Evolutionary conservation across 92 coral and sea anemone genomes (phyloP).

Genomic region (Phymanthus crucifer): DNA sequence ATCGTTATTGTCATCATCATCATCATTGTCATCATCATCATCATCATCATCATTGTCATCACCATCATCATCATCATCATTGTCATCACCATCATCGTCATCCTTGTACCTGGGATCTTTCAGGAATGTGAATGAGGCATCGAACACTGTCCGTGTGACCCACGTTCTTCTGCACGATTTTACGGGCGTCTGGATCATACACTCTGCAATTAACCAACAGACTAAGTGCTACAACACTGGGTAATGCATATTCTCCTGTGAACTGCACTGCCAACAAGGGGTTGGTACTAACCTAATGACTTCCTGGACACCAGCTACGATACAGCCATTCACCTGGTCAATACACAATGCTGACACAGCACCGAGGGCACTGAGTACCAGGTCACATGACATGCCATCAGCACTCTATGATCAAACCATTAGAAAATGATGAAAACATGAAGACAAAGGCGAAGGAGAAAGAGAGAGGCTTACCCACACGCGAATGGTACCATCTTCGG

Average conservation of each 20-base stretch:
- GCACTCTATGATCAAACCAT: conserved; percentile 62
- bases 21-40: background rate
- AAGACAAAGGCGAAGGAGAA: no score
- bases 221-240: no score
- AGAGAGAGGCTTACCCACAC: conserved; percentile 70
- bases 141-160: conserved; percentile 97
- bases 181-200: conserved; percentile 86
- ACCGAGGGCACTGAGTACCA: conserved; percentile 88
- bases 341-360: conserved; percentile 95
- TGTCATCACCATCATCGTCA: background rate
- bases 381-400: conserved; percentile 96
- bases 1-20: background rate
- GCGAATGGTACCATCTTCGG: conserved; percentile 96
- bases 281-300: conserved; percentile 89
- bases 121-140: conserved; percentile 88
- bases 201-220: conserved; percentile 54
- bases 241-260: conserved; percentile 8
- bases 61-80: background rate
- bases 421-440: background rate
- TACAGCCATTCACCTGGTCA: conserved; percentile 88
- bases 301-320: conserved; percentile 94
- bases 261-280: conserved; percentile 75
- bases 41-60: background rate
- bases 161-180: conserved; percentile 94
- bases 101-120: conserved; percentile 79